Base-by-base conservation (phyloP, 1,140 invertebrate species). In the Pomacea maculata region DNA sequence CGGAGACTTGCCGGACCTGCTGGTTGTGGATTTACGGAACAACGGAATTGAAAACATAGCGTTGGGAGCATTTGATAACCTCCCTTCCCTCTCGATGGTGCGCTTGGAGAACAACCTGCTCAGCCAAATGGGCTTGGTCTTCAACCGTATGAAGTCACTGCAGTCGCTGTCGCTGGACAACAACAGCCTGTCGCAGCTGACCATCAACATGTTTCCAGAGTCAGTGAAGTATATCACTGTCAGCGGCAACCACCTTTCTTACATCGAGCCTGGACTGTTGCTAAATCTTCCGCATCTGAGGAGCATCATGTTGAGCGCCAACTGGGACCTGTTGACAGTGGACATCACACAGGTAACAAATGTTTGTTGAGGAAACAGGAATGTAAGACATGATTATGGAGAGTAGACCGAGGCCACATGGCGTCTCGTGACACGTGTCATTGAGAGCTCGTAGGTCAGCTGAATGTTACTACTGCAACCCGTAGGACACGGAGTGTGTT, bases 221-320 rank as follows among this genome's bases (percentile, higher is more conserved):
- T 79, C 82, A 14, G 61, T 86, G 12, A 70, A 67, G 25, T 57
- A 71, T 15, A 63, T 86, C 34, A 78, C 83, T 17, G 34, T 86
- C 7, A 65, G 76, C 21, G 17, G 75, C 17, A 86, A 86, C 76
- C 29, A 52, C 5, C 79, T 86, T 29, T 21, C 67, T 19, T 67
- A 73, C 80, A 1, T 78, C 57, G 76, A 78, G 34, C 67, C 65
- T 6, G 8, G 34, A 9, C 45, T 78, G 3, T 78, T 78, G 45
- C 10, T 70, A 7, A 25, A 21, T 25, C 45, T 70, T 34, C 76
- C 65, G 17, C 6, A 5, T 34, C 76, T 78, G 9, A 68, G 9
- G 6, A 21, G 17, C 45, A 34, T 78, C 67, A 68, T 54, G 34
- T 7, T 78, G 15, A 45, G 8, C 0, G 64, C 10, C 64, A 78